Percentiles rank a stretch among this genome's conserved stretches.
These are phyloP conservation scores for Prionailurus bengalensis DNA, from an alignment of 2,113 vertebrate genomes.

Conservation along the genomic window DNA sequence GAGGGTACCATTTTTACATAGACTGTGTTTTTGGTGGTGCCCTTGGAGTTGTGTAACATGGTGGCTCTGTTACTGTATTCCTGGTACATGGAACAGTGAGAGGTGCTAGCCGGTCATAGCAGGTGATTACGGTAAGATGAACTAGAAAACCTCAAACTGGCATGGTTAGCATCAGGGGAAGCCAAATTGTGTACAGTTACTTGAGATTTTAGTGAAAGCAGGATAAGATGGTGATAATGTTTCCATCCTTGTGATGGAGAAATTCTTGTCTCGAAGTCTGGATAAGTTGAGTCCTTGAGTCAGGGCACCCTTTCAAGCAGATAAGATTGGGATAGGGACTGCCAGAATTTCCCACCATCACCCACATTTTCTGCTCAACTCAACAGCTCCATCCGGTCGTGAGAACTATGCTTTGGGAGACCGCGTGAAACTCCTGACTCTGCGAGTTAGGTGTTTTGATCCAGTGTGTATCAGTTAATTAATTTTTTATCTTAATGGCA, in stretches of 20 bases:
- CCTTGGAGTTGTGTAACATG: background rate
- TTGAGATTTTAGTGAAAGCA: conserved; percentile 39
- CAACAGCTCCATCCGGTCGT: background rate
- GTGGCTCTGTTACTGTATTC: background rate
- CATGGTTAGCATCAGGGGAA: background rate
- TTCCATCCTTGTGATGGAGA: background rate
- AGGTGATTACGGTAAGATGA: background rate
- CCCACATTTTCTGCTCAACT: background rate
- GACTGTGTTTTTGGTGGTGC: background rate
- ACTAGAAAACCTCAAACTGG: background rate
- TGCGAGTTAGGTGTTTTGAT: background rate
- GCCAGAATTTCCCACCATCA: background rate
- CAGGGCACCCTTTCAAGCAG: background rate
- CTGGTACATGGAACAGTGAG: background rate
- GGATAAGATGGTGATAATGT: background rate
- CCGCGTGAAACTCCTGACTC: background rate
- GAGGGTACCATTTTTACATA: background rate
- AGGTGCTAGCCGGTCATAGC: background rate
- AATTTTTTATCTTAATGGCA: background rate
- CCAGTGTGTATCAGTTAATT: background rate
- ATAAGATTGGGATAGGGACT: background rate
- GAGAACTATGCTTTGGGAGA: background rate
- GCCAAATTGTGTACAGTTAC: background rate
- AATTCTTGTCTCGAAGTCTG: background rate
- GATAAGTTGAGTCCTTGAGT: background rate